Conservation (phyloP, 2,888 invertebrate genomes). For the Dasysyrphus tricinctus region DNA sequence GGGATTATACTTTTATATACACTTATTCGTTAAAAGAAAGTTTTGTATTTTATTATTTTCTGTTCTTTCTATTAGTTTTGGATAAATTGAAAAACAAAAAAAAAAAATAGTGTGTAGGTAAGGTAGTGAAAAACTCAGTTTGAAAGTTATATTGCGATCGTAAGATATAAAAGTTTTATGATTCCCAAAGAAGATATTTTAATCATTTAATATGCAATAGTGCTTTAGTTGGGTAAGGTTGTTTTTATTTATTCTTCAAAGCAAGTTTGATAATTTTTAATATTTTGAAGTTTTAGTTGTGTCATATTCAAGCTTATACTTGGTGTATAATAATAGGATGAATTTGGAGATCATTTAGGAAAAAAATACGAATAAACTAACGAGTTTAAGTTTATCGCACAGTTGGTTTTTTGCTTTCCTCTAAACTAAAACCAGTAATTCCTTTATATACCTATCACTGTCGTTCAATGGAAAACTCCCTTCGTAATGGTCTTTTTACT, state of each 20-base stretch:
- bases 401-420: too few relatives aligned
- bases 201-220: background rate
- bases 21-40: slow-evolving; percentile 28
- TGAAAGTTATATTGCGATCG: background rate
- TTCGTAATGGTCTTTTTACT: too few relatives aligned
- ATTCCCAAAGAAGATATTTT: background rate
- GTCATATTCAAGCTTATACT: too few relatives aligned
- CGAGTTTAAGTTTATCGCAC: too few relatives aligned
- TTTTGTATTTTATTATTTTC: slow-evolving; percentile 64
- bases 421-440: too few relatives aligned
- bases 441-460: too few relatives aligned
- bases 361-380: too few relatives aligned
- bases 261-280: background rate
- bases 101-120: background rate
- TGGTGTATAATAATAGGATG: too few relatives aligned
- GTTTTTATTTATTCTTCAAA: background rate
- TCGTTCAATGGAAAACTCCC: too few relatives aligned
- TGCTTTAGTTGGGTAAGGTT: background rate
- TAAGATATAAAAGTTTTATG: slow-evolving; percentile 8
- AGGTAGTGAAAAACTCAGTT: slow-evolving; percentile 11
- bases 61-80: slow-evolving; percentile 48
- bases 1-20: slow-evolving; percentile 61
- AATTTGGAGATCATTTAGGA: too few relatives aligned
- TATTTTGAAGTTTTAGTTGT: background rate
- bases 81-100: slow-evolving; percentile 46